Evolutionary conservation across 64 coral and sea anemone genomes (phyloP).

Genomic region (Acropora yongei): DNA sequence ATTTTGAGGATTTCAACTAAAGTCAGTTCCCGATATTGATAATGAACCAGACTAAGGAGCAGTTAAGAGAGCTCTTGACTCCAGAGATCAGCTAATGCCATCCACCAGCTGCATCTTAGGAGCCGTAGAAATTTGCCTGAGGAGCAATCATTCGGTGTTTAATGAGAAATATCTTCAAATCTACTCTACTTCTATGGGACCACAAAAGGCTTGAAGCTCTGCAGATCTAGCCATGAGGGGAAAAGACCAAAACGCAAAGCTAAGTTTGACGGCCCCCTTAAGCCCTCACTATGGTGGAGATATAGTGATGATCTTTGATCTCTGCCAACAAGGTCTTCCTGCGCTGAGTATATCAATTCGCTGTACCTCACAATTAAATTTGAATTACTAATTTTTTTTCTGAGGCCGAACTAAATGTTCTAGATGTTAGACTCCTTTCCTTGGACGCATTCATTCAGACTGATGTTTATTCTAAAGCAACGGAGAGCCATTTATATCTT

Average conservation of each 20-base stretch:
- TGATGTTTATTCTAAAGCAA: conserved; percentile 46
- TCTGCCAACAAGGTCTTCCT: too few species aligned
- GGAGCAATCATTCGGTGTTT: conserved; percentile 17
- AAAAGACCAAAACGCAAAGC: too few species aligned
- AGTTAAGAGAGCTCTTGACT: conserved; percentile 22
- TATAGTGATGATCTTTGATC: conserved; percentile 18
- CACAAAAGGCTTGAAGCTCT: too few species aligned
- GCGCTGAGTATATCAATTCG: not conserved
- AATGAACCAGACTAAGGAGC: not conserved
- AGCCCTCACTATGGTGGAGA: conserved; percentile 30
- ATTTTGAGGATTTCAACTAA: too few species aligned
- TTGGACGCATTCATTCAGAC: not conserved
- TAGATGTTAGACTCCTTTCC: conserved; percentile 47
- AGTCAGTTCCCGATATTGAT: too few species aligned
- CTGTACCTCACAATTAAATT: conserved; percentile 42
- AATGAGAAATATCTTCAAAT: conserved; percentile 1
- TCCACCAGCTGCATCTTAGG: conserved; percentile 39
- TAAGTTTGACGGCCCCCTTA: not conserved
- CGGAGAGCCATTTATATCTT: conserved; percentile 48
- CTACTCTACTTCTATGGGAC: conserved; percentile 30
- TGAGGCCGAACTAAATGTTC: conserved; percentile 1
- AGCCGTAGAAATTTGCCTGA: conserved; percentile 47
- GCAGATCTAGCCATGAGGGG: too few species aligned
- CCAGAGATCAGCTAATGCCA: not conserved
- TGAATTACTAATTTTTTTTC: not conserved